Percentiles rank a stretch among this genome's conserved stretches.
Evolutionary conservation across 2,888 invertebrate species (phyloP).

Genomic region (Pterobdella sp.): DNA sequence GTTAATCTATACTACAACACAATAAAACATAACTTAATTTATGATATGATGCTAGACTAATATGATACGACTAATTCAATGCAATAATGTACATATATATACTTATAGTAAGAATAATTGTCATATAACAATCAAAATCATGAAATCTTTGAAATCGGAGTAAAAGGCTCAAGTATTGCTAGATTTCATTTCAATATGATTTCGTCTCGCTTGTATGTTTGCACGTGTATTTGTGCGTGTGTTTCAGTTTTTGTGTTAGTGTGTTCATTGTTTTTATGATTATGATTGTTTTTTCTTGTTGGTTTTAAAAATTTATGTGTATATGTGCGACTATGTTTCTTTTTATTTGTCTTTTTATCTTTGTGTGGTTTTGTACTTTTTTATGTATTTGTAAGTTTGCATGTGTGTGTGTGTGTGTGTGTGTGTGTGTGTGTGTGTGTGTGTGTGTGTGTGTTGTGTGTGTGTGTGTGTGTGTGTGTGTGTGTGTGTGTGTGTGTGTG

Average conservation of each 20-base stretch:
- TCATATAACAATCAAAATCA: no score
- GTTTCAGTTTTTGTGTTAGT: neutral
- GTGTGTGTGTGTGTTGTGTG: slow-evolving; percentile 32
- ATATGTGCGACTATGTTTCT: neutral
- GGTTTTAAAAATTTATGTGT: neutral
- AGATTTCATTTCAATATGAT: no score
- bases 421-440: slow-evolving; percentile 33
- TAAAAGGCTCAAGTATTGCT: no score
- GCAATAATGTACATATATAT: no score
- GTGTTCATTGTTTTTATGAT: neutral
- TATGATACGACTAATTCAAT: no score
- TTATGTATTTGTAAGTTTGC: slow-evolving; percentile 27
- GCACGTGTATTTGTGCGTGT: neutral
- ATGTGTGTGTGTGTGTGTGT: slow-evolving; percentile 31
- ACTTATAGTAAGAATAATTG: no score
- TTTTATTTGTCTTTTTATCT: neutral
- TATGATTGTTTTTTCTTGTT: neutral
- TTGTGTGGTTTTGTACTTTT: slow-evolving; percentile 13
- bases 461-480: slow-evolving; percentile 53
- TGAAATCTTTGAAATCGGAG: no score
- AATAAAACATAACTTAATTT: no score
- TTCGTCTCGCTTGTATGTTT: neutral
- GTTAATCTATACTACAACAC: no score
- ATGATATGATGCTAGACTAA: no score
- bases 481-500: slow-evolving; percentile 46